These are phyloP conservation scores for Drosophila kambysellisi DNA, from an alignment of 2,888 invertebrate species.

Conservation along the genomic window DNA sequence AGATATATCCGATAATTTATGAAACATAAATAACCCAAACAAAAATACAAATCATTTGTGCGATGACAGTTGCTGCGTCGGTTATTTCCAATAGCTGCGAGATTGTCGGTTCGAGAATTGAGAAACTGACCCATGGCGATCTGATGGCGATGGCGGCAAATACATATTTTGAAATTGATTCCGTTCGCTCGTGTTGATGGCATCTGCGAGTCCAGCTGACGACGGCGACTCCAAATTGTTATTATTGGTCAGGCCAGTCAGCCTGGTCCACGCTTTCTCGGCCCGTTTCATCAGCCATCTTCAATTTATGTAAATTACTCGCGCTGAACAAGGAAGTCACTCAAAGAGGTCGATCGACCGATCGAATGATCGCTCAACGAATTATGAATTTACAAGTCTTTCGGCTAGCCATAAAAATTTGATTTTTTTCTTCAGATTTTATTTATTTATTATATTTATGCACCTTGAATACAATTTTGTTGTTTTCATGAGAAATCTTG, in stretches of 20 bases:
- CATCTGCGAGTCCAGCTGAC: constrained; percentile 58
- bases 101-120: constrained; percentile 7
- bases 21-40: constrained; percentile 84
- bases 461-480: constrained; percentile 27
- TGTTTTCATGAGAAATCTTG: constrained; percentile 5
- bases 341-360: constrained; percentile 42
- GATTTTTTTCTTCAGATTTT: constrained; percentile 12
- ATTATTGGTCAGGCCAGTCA: constrained; percentile 32
- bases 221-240: constrained; percentile 23
- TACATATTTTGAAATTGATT: constrained; percentile 67
- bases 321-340: constrained; percentile 71
- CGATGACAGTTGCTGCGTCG: constrained; percentile 82
- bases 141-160: constrained; percentile 41
- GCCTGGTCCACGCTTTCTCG: constrained; percentile 49
- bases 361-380: constrained; percentile 50
- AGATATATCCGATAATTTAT: constrained; percentile 84
- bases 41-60: constrained; percentile 84
- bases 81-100: constrained; percentile 51
- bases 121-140: constrained; percentile 19
- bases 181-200: constrained; percentile 60
- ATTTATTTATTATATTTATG: constrained; percentile 38
- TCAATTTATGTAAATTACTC: constrained; percentile 78
- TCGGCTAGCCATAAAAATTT: constrained; percentile 44
- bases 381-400: constrained; percentile 73
- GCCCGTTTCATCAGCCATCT: constrained; percentile 69